Conservation (phyloP, 2,888 invertebrate genomes). For the Pasiphila rectangulata region DNA sequence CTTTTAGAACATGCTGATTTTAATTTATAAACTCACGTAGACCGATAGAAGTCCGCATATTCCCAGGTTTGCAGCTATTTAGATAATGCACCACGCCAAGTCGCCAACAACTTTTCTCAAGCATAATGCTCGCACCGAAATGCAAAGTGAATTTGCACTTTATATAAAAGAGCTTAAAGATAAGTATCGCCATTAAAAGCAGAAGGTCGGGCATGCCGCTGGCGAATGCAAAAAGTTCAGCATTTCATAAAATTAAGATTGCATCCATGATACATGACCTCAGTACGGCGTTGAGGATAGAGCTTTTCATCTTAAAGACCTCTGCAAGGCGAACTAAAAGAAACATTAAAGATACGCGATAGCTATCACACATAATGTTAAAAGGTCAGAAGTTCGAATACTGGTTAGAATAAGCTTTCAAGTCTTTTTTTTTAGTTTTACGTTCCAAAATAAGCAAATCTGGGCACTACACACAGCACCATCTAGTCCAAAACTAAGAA, state of each 20-base stretch:
- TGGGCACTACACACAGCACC: too few relatives aligned
- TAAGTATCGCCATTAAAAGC: background rate
- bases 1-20: constrained; percentile 10
- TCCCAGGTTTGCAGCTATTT: constrained; percentile 4
- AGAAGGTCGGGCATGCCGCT: background rate
- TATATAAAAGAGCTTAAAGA: background rate
- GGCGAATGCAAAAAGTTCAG: background rate
- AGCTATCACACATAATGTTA: background rate
- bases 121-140: background rate
- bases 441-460: too few relatives aligned
- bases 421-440: too few relatives aligned
- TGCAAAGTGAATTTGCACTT: background rate
- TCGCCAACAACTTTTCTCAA: constrained; percentile 5
- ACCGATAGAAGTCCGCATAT: constrained; percentile 4
- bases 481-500: too few relatives aligned
- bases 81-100: constrained; percentile 9
- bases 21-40: too few relatives aligned
- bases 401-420: too few relatives aligned
- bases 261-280: background rate
- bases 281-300: background rate
- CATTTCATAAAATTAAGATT: background rate
- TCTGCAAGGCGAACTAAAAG: constrained; percentile 1
- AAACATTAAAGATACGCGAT: background rate
- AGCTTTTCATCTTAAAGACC: constrained; percentile 4
- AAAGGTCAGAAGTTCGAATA: too few relatives aligned